A percentile compares a stretch with the other conserved stretches of the same genome.
phyloP scores from a whole-genome alignment of 1,140 invertebrate species.

The Ooceraea biroi region DNA sequence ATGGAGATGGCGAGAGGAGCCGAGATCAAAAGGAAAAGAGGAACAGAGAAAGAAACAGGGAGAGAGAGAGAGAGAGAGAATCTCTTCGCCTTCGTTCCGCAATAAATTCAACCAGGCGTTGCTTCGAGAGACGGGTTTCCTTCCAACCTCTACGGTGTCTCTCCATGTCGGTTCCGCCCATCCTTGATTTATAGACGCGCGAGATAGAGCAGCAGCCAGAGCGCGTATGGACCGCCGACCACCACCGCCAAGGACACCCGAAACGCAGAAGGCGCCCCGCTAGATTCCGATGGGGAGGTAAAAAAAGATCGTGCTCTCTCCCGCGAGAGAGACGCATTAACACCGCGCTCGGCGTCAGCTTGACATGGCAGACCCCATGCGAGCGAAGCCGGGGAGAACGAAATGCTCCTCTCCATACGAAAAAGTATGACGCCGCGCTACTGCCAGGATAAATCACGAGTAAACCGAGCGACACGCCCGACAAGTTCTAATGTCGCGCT shows the following conservation, averaged over 20 bases:
- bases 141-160: conserved; percentile 84
- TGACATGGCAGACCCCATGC: conserved; percentile 61
- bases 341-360: conserved; percentile 61
- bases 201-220: conserved; percentile 75
- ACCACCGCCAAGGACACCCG: conserved; percentile 63
- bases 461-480: conserved; percentile 17
- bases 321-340: conserved; percentile 51
- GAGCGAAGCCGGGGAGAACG: conserved; percentile 34
- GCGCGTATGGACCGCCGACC: conserved; percentile 64
- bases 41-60: not conserved
- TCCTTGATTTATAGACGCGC: conserved; percentile 80
- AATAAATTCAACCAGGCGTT: conserved; percentile 82
- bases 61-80: conserved; percentile 9
- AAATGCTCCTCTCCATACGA: conserved; percentile 1
- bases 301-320: conserved; percentile 11
- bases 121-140: conserved; percentile 78
- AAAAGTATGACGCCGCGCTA: conserved; percentile 29
- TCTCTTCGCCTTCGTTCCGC: conserved; percentile 69
- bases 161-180: conserved; percentile 83
- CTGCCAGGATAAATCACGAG: conserved; percentile 48
- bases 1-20: conserved; percentile 37
- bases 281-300: conserved; percentile 16
- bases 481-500: not conserved
- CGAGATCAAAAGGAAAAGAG: conserved; percentile 6
- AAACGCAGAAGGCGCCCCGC: conserved; percentile 51